Evolutionary conservation across 2,797 vertebrate species (phyloP).

Genomic region (Myotis vivesi): DNA sequence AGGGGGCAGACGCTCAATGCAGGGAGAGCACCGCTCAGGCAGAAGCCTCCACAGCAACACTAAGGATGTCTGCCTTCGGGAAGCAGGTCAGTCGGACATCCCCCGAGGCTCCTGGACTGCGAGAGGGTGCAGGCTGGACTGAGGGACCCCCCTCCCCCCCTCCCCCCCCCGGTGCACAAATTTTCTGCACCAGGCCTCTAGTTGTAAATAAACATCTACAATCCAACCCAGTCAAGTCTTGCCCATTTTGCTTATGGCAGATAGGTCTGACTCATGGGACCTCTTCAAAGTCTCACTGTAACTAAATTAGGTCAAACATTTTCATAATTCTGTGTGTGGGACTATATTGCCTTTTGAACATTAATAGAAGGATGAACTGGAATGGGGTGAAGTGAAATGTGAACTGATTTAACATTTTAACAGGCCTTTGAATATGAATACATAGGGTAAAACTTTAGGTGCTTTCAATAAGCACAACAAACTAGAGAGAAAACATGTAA

Average conservation of each 20-base stretch:
- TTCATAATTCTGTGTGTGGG: background rate
- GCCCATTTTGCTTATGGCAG: background rate
- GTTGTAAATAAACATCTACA: background rate
- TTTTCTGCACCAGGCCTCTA: too few species aligned
- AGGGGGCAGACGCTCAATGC: too few species aligned
- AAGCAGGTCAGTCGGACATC: too few species aligned
- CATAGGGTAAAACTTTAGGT: background rate
- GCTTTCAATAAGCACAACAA: background rate
- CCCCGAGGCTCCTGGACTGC: too few species aligned
- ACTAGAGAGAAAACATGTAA: background rate
- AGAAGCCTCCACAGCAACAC: too few species aligned
- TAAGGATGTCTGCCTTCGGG: too few species aligned
- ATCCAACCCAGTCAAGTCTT: background rate
- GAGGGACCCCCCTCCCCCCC: too few species aligned
- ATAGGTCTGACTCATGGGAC: background rate
- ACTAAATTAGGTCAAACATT: background rate
- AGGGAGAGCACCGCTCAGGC: too few species aligned
- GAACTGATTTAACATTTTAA: slow-evolving; percentile 17
- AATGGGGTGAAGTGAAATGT: background rate
- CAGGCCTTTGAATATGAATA: background rate
- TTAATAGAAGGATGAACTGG: background rate
- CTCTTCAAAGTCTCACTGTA: background rate
- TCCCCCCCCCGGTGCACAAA: too few species aligned
- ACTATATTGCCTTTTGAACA: background rate
- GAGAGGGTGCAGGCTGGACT: too few species aligned